Base-by-base conservation (phyloP, 2,113 vertebrate genomes). In the Australoheros scitulus region DNA sequence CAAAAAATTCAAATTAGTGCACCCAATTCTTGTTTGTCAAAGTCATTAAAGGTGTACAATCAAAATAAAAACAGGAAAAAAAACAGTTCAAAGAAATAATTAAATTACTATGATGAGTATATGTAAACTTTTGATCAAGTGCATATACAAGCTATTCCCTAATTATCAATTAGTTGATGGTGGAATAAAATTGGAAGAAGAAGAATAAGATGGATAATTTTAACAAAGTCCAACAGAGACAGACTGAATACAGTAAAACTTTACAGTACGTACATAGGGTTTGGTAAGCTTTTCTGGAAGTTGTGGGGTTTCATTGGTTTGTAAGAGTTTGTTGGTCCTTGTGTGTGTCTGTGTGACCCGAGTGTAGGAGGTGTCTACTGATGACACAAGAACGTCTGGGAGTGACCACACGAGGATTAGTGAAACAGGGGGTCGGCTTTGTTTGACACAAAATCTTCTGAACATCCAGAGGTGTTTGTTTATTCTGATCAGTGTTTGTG, bases 391-490 rank as follows among this genome's bases (percentile, higher is more conserved):
- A 61, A 75, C 76, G 60, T 77, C 52, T 81, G 18, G 20, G 61
- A 70, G 17, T 77, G 80, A 47, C 59, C 68, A 81, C 81, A 77
- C 56, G 80, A 83, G 76, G 77, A 79, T 86, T 81, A 63, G 24
- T 29, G 58, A 18, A 64, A 81, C 24, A 0, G 20, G 41, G 43
- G 82, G 75, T 38, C 7, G 17, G 43, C 26, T 64, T 85, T 87
- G 88, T 93, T 89, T 88, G 90, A 91, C 78, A 76, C 76, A 6
- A 78, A 85, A 85, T 82, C 83, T 82, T 81, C 82, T 29, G 57
- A 88, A 80, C 77, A 86, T 80, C 64, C 76, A 14, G 75, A 76
- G 76, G 32, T 92, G 85, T 90, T 86, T 92, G 90, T 93, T 91
- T 91, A 80, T 79, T 61, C 82, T 80, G 80, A 74, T 84, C 72